Conservation (phyloP, 2,888 invertebrate genomes). For the Calameuta idolon region DNA sequence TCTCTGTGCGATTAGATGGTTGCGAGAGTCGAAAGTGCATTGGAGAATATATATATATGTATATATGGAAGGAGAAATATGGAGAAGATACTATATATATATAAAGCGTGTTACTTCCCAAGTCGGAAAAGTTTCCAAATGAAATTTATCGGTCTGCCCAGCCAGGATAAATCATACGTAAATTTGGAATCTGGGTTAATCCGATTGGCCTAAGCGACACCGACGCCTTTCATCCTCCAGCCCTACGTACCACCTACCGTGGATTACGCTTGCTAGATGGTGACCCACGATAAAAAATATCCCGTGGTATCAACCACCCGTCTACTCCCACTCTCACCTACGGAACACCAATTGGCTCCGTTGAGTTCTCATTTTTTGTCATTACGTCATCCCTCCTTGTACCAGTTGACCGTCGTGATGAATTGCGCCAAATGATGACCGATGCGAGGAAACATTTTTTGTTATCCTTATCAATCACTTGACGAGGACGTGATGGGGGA, state of each 20-base stretch:
- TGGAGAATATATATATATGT: not conserved
- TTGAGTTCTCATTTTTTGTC: constrained; percentile 12
- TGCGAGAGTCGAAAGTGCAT: not conserved
- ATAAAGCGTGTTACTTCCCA: not conserved
- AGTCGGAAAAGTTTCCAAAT: not conserved
- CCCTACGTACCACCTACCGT: not conserved
- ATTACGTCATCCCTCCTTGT: not conserved
- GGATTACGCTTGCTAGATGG: not conserved
- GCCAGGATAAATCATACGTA: not conserved
- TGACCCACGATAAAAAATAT: not conserved
- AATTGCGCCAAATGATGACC: not conserved
- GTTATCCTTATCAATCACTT: not conserved
- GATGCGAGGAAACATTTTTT: not conserved
- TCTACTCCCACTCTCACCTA: not conserved
- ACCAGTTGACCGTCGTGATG: not conserved
- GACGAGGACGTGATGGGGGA: not conserved
- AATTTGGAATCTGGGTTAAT: constrained; percentile 20
- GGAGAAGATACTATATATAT: not conserved
- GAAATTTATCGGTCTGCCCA: not conserved
- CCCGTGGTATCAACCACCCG: not conserved
- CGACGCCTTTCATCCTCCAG: not conserved
- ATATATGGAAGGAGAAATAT: not conserved
- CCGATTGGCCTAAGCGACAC: constrained; percentile 16
- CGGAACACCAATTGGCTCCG: constrained; percentile 3
- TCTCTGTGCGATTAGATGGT: not conserved